Evolutionary conservation across 1,140 invertebrate genomes (phyloP), one percentile per base, ranked within the genome.

Genomic region (Tetranychus cinnabarinus): DNA sequence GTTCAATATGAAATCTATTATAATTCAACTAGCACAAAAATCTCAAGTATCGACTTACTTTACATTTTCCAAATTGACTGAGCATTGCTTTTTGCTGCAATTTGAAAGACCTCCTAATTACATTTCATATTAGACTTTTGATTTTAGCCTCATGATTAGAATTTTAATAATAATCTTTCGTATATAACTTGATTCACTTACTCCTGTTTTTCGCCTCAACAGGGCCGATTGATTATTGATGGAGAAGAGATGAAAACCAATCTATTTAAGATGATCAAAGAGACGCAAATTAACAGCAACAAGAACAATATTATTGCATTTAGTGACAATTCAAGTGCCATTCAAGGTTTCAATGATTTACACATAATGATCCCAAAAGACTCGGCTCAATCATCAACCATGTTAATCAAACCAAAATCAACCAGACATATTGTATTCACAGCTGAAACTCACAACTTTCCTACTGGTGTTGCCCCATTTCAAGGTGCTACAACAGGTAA

Each of bases 371-470:
- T 76, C 58, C 84, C 89, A 1, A 69, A 67, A 46, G 71, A 80
- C 61, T 64, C 72, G 10, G 58, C 71, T 42, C 73, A 70, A 42
- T 77, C 86, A n/a, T 65, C 64, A n/a, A 23, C 48, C 1, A 36
- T 65, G 10, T 13, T 47, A 50, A 23, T 65, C 4, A 37, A 58
- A 8, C 36, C 42, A 12, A 52, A 61, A 35, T 36, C 42, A 37
- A 58, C 61, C 8, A 82, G 83, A 6, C 88, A 98, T 74, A 80
- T 97, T n/a, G 91, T 95, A 68, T 97, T 97, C 67, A 97, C 93
- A 7, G 93, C 93, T 0, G 93, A 98, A 75, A 98, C 93, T 0
- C 93, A 98, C 71, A 97, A 98, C 70, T 97, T 97, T 77, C 93
- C 93, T 6, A 98, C 93, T 48, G 92, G 88, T 54, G 77, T 79